A percentile compares a stretch with the other conserved stretches of the same genome.
These are phyloP conservation scores for Neoniphon sammara DNA, from an alignment of 2,797 vertebrate genomes.

Conservation along the genomic window DNA sequence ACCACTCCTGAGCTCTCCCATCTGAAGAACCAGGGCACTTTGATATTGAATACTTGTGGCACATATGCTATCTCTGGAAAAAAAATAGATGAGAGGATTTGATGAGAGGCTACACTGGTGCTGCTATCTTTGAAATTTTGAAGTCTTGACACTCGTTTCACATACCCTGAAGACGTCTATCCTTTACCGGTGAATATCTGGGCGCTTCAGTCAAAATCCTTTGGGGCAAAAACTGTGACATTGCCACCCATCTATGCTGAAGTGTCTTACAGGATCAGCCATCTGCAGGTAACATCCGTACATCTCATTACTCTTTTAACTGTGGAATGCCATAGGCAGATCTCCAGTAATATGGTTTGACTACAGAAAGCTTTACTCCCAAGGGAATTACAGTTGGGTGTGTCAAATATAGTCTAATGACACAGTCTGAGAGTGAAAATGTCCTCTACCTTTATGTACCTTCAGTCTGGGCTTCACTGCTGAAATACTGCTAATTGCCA, in stretches of 20 bases:
- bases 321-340: background rate
- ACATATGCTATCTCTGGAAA: conserved; percentile 2
- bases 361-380: conserved; percentile 1
- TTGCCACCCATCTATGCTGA: background rate
- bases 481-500: conserved; percentile 46
- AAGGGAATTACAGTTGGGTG: background rate
- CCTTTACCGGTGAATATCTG: background rate
- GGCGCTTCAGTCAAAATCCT: background rate
- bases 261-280: background rate
- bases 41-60: background rate
- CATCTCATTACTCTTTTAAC: background rate
- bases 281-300: background rate
- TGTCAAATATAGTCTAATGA: conserved; percentile 19
- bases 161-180: conserved; percentile 5
- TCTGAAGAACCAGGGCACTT: background rate
- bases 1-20: background rate
- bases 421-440: background rate
- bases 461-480: conserved; percentile 23
- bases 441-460: conserved; percentile 14
- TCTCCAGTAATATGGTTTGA: conserved; percentile 7
- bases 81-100: background rate
- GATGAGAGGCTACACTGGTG: background rate
- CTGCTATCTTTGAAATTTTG: conserved; percentile 13
- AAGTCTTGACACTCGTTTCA: conserved; percentile 2
- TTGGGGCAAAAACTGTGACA: background rate